These are phyloP conservation scores for Spodoptera exigua DNA, from an alignment of 2,888 invertebrate genomes.

Conservation along the genomic window DNA sequence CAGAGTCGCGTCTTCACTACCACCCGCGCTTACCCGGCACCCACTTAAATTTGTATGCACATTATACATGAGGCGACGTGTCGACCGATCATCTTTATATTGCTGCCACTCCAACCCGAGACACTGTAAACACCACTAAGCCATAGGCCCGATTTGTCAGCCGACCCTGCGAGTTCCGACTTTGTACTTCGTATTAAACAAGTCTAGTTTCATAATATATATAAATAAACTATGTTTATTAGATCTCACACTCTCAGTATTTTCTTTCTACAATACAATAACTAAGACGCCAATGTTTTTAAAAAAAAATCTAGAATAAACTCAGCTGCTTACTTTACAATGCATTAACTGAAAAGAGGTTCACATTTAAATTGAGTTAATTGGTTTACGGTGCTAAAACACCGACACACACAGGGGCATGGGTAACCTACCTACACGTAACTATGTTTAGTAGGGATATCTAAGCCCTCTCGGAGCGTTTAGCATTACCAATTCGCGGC, in stretches of 20 bases:
- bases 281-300: too few species aligned
- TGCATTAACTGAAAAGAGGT: background rate
- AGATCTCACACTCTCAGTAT: too few species aligned
- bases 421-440: conserved; percentile 33
- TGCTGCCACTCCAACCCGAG: conserved; percentile 69
- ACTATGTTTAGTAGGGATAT: conserved; percentile 59
- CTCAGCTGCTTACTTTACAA: background rate
- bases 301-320: too few species aligned
- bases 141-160: conserved; percentile 66
- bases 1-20: conserved; percentile 64
- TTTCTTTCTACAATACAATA: too few species aligned
- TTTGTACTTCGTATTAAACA: conserved; percentile 40
- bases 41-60: conserved; percentile 84
- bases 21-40: conserved; percentile 60
- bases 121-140: conserved; percentile 72
- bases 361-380: conserved; percentile 13
- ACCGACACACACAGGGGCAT: conserved; percentile 18
- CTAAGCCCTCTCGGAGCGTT: conserved; percentile 74
- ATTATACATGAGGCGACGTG: conserved; percentile 85
- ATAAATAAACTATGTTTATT: conserved; percentile 2
- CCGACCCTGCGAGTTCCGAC: conserved; percentile 26
- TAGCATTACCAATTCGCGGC: conserved; percentile 78
- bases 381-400: conserved; percentile 14
- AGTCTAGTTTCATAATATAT: conserved; percentile 19
- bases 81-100: conserved; percentile 84